A percentile compares a stretch with the other conserved stretches of the same genome.
Evolutionary conservation across 2,888 invertebrate genomes (phyloP).

Genomic region (Sarcophaga subvicina): DNA sequence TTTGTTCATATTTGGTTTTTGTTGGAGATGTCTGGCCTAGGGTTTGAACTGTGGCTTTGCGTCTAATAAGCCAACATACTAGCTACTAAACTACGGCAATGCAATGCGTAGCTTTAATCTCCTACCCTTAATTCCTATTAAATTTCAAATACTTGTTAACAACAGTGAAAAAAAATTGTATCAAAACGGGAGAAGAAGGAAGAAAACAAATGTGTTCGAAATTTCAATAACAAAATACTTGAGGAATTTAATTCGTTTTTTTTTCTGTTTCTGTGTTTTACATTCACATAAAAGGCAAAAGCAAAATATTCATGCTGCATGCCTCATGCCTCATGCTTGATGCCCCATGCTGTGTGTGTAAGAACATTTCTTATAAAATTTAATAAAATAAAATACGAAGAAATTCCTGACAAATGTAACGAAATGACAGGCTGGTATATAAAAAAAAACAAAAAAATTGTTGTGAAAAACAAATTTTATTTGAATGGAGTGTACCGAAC

Average conservation of each 20-base stretch:
- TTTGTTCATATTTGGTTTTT: too few relatives aligned
- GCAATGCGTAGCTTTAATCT: neutral
- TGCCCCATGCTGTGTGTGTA: neutral
- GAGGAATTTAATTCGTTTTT: neutral
- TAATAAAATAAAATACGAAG: conserved; percentile 35
- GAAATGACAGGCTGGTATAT: conserved; percentile 36
- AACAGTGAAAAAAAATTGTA: neutral
- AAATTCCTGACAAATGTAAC: conserved; percentile 49
- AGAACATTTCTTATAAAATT: conserved; percentile 39
- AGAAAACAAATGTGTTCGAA: neutral
- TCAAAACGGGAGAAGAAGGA: neutral
- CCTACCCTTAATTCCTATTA: conserved; percentile 8
- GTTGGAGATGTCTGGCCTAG: too few relatives aligned
- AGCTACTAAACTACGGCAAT: too few relatives aligned
- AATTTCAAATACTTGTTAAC: conserved; percentile 27
- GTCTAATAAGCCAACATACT: too few relatives aligned
- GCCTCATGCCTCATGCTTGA: too few relatives aligned
- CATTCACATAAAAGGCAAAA: neutral
- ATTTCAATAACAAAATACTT: conserved; percentile 13
- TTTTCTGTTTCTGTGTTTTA: too few relatives aligned
- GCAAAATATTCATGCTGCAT: neutral
- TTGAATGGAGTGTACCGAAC: neutral
- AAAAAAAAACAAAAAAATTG: neutral
- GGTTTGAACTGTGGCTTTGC: too few relatives aligned
- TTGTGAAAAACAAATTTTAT: neutral